Percentiles rank a stretch among this genome's conserved stretches.
These are phyloP conservation scores for Enoplosus armatus DNA, from an alignment of 2,797 vertebrate genomes.

Conservation along the genomic window DNA sequence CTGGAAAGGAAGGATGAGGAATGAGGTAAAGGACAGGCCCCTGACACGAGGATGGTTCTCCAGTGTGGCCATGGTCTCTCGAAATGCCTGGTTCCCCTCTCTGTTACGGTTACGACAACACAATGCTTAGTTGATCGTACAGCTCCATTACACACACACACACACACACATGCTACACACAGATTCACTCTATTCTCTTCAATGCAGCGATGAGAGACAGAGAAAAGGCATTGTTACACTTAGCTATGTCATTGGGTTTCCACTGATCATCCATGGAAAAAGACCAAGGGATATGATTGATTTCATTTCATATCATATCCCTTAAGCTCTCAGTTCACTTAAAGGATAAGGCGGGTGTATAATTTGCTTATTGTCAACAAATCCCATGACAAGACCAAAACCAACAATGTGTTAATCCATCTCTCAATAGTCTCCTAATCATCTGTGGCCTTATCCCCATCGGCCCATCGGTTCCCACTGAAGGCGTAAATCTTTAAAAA, in stretches of 20 bases:
- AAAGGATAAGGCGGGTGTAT: not conserved
- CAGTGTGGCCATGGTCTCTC: conserved; percentile 89
- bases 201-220: no score
- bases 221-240: no score
- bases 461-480: not conserved
- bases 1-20: conserved; percentile 97
- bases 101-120: conserved; percentile 77
- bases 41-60: conserved; percentile 92
- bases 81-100: conserved; percentile 92
- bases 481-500: not conserved
- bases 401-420: not conserved
- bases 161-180: not conserved
- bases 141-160: not conserved
- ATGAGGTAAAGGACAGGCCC: conserved; percentile 95
- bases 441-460: not conserved
- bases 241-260: not conserved
- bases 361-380: not conserved
- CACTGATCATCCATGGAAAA: no score
- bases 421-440: not conserved
- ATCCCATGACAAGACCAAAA: no score
- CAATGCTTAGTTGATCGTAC: conserved; percentile 1
- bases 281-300: no score
- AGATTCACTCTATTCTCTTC: no score
- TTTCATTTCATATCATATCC: no score
- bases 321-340: not conserved